A percentile compares a stretch with the other conserved stretches of the same genome.
Conservation (phyloP, 2,888 invertebrate species). For the Cosmia pyralina region DNA sequence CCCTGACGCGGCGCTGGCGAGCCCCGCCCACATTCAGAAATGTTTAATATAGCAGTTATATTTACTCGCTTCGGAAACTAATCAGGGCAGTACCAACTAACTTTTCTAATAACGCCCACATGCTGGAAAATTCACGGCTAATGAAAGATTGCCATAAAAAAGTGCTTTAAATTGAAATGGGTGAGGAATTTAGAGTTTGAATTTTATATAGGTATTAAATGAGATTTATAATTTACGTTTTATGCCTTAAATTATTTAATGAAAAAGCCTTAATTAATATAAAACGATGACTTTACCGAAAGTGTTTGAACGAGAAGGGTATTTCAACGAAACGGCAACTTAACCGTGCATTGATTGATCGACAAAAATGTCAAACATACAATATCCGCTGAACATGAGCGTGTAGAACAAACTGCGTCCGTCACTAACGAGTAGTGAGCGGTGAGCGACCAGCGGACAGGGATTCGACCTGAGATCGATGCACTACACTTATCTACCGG, state of each 20-base stretch:
- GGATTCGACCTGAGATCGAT: neutral
- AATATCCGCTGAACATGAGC: constrained; percentile 8
- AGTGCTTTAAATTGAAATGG: constrained; percentile 16
- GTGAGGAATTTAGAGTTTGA: constrained; percentile 2
- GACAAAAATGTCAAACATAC: constrained; percentile 15
- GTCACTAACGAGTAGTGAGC: constrained; percentile 17
- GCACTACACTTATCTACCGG: constrained; percentile 19
- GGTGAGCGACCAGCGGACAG: neutral
- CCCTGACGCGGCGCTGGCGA: constrained; percentile 5
- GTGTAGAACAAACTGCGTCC: constrained; percentile 6
- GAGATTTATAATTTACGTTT: neutral
- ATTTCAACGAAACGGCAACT: neutral
- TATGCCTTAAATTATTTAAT: neutral
- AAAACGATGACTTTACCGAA: neutral
- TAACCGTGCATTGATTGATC: neutral
- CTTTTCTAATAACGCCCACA: constrained; percentile 59
- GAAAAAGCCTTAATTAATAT: neutral
- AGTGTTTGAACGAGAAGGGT: neutral
- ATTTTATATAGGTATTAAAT: neutral
- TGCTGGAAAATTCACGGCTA: constrained; percentile 39
- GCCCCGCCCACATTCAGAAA: constrained; percentile 34
- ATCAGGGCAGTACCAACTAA: constrained; percentile 53
- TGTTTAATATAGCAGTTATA: constrained; percentile 46
- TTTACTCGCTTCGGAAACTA: constrained; percentile 61
- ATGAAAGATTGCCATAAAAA: constrained; percentile 36